These are phyloP conservation scores for Cyanoliseus patagonus DNA, from an alignment of 2,113 vertebrate genomes.

Conservation along the genomic window DNA sequence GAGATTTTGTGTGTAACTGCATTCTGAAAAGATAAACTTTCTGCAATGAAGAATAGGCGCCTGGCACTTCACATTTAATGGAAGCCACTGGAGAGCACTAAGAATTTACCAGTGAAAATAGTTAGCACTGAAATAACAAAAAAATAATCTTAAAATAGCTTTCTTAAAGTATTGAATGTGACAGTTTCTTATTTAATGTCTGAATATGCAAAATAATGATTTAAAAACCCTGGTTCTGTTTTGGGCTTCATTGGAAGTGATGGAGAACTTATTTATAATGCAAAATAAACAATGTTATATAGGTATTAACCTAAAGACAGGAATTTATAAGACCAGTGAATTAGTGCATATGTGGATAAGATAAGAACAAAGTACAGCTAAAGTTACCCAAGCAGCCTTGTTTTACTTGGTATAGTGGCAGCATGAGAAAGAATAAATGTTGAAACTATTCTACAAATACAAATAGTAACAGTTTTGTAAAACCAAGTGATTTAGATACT, in stretches of 20 bases:
- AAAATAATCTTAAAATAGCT: not conserved
- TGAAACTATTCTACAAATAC: not conserved
- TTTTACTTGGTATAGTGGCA: not conserved
- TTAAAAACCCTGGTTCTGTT: not conserved
- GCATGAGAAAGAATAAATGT: not conserved
- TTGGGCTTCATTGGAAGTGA: not conserved
- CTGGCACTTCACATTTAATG: not conserved
- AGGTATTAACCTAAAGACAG: not conserved
- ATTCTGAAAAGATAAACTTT: not conserved
- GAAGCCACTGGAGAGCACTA: not conserved
- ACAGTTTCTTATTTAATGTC: not conserved
- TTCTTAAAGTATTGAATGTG: not conserved
- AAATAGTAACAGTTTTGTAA: not conserved
- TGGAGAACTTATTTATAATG: not conserved
- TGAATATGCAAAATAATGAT: not conserved
- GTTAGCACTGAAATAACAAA: not conserved
- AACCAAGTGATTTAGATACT: not conserved
- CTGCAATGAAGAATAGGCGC: not conserved
- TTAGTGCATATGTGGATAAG: not conserved
- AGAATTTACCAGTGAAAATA: not conserved
- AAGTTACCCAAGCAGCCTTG: not conserved
- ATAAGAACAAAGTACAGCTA: not conserved
- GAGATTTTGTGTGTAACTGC: not conserved
- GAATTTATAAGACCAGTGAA: not conserved
- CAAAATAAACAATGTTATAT: not conserved